Conservation (phyloP, 2,888 invertebrate species). For the Trachelus troglodyta region DNA sequence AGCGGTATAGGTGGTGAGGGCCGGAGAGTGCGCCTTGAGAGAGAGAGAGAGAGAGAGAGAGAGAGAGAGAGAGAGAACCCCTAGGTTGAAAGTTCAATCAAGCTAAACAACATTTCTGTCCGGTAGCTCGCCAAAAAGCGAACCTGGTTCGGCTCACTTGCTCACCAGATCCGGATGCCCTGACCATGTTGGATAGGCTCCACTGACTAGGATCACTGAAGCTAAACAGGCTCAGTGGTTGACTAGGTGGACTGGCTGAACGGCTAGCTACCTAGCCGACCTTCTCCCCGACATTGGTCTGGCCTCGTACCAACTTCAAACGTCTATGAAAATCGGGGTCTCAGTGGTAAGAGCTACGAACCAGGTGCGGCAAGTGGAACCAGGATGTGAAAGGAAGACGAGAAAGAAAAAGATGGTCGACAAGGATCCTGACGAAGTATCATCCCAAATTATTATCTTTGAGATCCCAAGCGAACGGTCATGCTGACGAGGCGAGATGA, state of each 20-base stretch:
- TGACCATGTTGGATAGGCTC: conserved; percentile 36
- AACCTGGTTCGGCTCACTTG: conserved; percentile 22
- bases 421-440: background rate
- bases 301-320: conserved; percentile 59
- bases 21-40: conserved; percentile 46
- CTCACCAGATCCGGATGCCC: conserved; percentile 39
- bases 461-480: background rate
- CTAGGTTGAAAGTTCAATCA: conserved; percentile 55
- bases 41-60: background rate
- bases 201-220: conserved; percentile 3
- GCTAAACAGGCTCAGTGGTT: background rate
- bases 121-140: conserved; percentile 55
- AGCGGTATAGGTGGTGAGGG: conserved; percentile 5
- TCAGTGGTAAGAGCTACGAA: background rate
- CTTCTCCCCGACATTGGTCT: conserved; percentile 51
- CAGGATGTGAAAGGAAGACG: background rate
- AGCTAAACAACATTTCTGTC: conserved; percentile 61
- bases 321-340: conserved; percentile 55
- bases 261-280: conserved; percentile 44
- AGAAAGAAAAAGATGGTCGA: background rate
- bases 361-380: background rate
- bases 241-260: background rate
- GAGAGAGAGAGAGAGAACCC: conserved; percentile 30
- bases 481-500: background rate
- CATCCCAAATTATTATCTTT: background rate